Evolutionary conservation across 2,113 vertebrate genomes (phyloP), one percentile per base, ranked within the genome.

Genomic region (Xiphophorus hellerii): DNA sequence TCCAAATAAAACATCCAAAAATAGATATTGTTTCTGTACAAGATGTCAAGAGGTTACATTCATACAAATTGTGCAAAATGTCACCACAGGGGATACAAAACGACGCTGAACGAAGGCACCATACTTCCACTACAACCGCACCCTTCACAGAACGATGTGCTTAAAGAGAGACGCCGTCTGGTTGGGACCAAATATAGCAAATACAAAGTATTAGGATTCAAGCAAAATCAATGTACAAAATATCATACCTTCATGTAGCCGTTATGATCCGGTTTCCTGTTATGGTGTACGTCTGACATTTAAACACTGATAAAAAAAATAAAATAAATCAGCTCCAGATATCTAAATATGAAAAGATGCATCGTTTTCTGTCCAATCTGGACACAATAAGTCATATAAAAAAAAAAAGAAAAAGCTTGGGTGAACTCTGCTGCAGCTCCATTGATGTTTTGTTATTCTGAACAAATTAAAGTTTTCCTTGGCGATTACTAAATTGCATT

Each of bases 61-160:
- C 77, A 85, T 91, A 88, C 82, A 88, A 90, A 88, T 86, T 89
- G 90, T 90, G 90, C 87, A 90, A 93, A 37, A 83, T 89, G 85
- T 92, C 84, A 91, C 87, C 78, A 11, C 77, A 89, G 66, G 69
- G 76, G 10, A 83, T 87, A 90, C 87, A 39, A 86, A 67, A 93
- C 79, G 5, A 12, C 44, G 85, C 84, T 76, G 81, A 84, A 86
- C 54, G 75, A 94, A 94, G 93, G 92, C 88, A 91, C 66, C 44
- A 48, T 48, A 69, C 76, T 78, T 71, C 35, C 15, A 58, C 25
- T n/a, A 20, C 20, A 3, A 9, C 51, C 51, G 5, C 10, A 25
- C 7, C 22, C 25, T 58, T 58, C 51, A 58, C 51, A 58, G n/a
- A 22, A 58, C 51, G 10, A 58, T 58, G 51, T 58, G 25, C 51